Base-by-base conservation (phyloP, 2,797 vertebrate genomes). In the Apogon talboti region DNA sequence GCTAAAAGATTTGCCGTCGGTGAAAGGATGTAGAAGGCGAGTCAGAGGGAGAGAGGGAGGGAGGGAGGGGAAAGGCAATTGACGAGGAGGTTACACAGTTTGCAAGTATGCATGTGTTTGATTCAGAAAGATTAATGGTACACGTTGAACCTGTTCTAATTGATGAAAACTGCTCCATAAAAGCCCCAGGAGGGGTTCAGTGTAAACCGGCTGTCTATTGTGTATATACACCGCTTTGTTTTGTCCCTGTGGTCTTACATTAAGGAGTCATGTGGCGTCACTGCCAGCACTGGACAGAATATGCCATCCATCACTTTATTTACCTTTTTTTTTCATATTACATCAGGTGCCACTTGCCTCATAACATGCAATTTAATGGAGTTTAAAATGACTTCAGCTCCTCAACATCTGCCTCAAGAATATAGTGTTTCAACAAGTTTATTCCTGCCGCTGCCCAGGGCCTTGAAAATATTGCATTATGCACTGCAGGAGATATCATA, bases 401-500 rank as follows among this genome's bases (percentile, higher is more conserved):
- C 47, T 30, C 56, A 86, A 76, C 82, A 71, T 87, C 79, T 83
- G 71, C 74, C 82, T 76, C 51, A 52, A 77, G 79, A 88, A 89
- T 85, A 74, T 86, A 85, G 65, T 78, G 83, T 87, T 85, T 86
- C 78, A 79, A 85, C 88, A 70, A 81, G 81, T 89, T 84, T 78
- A 76, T 71, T 76, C 81, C 72, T 85, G 87, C 70, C 41, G 66
- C 18, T 16, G 84, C 89, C 78, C n/a, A 21, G 49, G 79, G 86
- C 79, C 65, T 75, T 66, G 71, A 78, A 79, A 70, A 83, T 82
- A 90, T 83, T 85, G 81, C 86, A 85, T 93, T 92, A 87, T 87
- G 63, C 82, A 71, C 81, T 86, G 83, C 82, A 71, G 89, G 79
- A 90, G 83, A 86, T 86, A 78, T 90, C 73, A 82, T 87, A 88